Percentiles rank a stretch among this genome's conserved stretches.
Evolutionary conservation across 2,113 vertebrate species (phyloP).

Genomic region (Megalops atlanticus): DNA sequence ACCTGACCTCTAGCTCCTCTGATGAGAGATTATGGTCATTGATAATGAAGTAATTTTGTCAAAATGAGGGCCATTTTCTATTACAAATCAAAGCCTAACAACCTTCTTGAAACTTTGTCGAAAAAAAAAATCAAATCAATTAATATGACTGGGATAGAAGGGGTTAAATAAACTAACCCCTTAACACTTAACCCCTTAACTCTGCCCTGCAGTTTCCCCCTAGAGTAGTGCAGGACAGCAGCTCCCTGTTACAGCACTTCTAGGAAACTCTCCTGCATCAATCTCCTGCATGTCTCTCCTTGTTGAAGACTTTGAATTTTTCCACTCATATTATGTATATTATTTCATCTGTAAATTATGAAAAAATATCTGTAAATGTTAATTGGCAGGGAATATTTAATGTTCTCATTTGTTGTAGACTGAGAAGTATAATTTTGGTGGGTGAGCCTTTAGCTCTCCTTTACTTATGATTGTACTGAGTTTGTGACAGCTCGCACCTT

Average conservation of each 20-base stretch:
- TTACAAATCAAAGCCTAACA: too few relatives aligned
- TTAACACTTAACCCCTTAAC: neutral
- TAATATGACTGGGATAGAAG: neutral
- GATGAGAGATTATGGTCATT: too few relatives aligned
- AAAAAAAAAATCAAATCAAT: neutral
- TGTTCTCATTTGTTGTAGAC: conserved; percentile 70
- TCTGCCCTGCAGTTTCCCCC: neutral
- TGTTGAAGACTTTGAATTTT: conserved; percentile 29
- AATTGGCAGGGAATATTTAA: conserved; percentile 69
- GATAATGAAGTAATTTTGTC: too few relatives aligned
- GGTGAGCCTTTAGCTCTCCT: conserved; percentile 58
- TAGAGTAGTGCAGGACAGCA: too few relatives aligned
- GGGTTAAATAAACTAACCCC: neutral
- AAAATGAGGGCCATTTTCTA: too few relatives aligned
- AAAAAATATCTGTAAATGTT: conserved; percentile 77
- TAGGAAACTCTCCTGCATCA: conserved; percentile 17
- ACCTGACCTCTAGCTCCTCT: neutral
- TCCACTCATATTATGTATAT: conserved; percentile 59
- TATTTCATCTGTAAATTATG: conserved; percentile 75
- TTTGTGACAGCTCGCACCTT: conserved; percentile 49
- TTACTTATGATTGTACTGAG: conserved; percentile 64
- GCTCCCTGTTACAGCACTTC: conserved; percentile 49
- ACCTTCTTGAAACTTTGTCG: neutral
- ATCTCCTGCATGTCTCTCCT: conserved; percentile 1
- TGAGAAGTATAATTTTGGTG: conserved; percentile 49